Evolutionary conservation across 2,797 vertebrate species (phyloP).

Genomic region (Melanitta fusca): DNA sequence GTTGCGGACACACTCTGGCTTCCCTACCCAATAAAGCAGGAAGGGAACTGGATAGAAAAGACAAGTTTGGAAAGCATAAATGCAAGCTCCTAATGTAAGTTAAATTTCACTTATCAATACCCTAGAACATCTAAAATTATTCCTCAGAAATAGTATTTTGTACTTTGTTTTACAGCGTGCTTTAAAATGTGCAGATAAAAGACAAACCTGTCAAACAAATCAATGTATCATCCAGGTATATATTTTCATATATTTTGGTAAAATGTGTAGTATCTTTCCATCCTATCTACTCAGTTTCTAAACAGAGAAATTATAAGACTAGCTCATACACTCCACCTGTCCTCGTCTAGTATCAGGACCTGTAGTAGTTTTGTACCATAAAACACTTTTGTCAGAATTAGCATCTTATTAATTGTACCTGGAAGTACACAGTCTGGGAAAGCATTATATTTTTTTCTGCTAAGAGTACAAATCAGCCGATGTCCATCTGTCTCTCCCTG

Average conservation of each 20-base stretch:
- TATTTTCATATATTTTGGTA: background rate
- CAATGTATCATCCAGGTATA: background rate
- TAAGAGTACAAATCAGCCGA: background rate
- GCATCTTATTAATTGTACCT: background rate
- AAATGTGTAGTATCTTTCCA: background rate
- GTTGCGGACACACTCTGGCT: background rate
- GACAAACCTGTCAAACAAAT: background rate
- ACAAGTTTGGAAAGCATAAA: background rate
- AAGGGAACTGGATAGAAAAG: background rate
- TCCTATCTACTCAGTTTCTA: background rate
- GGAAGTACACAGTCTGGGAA: background rate
- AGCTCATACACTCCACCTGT: background rate
- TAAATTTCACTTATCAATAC: background rate
- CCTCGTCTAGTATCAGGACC: background rate
- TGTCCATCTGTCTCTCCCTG: conserved; percentile 31
- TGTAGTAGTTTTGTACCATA: background rate
- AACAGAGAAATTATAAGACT: background rate
- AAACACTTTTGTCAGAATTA: conserved; percentile 14
- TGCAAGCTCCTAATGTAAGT: background rate
- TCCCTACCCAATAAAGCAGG: background rate
- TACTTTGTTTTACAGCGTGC: background rate
- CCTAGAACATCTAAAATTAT: background rate
- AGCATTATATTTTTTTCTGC: background rate
- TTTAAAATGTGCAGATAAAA: background rate
- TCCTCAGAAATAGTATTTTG: background rate